These are phyloP conservation scores for Plusia festucae DNA, from an alignment of 2,888 invertebrate genomes.

Conservation along the genomic window DNA sequence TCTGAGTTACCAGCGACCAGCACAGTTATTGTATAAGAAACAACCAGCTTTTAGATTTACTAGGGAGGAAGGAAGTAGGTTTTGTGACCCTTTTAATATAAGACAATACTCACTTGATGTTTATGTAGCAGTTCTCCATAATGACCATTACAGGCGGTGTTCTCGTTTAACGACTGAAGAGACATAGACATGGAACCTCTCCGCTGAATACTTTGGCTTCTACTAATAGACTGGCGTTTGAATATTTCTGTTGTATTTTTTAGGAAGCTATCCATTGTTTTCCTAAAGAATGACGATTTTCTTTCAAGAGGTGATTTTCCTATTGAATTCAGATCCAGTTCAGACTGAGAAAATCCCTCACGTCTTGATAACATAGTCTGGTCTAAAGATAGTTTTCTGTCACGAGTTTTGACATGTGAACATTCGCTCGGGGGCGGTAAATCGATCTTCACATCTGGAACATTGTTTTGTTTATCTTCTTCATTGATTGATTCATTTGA, in stretches of 20 bases:
- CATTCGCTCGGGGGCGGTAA: conserved; percentile 43
- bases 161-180: conserved; percentile 78
- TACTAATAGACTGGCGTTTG: conserved; percentile 72
- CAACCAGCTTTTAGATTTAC: background rate
- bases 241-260: conserved; percentile 85
- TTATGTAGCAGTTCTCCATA: conserved; percentile 51
- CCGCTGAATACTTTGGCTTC: conserved; percentile 66
- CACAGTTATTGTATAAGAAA: background rate
- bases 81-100: conserved; percentile 1
- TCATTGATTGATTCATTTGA: conserved; percentile 43
- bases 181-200: conserved; percentile 80
- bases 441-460: conserved; percentile 40
- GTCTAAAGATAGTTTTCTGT: conserved; percentile 82
- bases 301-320: conserved; percentile 82
- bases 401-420: conserved; percentile 59
- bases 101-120: conserved; percentile 57
- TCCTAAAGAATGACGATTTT: conserved; percentile 84
- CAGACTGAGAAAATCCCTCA: conserved; percentile 81
- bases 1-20: too few species aligned
- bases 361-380: conserved; percentile 77
- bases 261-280: conserved; percentile 84
- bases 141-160: conserved; percentile 52
- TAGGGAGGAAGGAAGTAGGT: background rate
- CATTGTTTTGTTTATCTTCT: conserved; percentile 33
- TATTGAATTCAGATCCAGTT: conserved; percentile 80